A percentile compares a stretch with the other conserved stretches of the same genome.
These are phyloP conservation scores for Pteria penguin DNA, from an alignment of 2,888 invertebrate genomes.

Conservation along the genomic window DNA sequence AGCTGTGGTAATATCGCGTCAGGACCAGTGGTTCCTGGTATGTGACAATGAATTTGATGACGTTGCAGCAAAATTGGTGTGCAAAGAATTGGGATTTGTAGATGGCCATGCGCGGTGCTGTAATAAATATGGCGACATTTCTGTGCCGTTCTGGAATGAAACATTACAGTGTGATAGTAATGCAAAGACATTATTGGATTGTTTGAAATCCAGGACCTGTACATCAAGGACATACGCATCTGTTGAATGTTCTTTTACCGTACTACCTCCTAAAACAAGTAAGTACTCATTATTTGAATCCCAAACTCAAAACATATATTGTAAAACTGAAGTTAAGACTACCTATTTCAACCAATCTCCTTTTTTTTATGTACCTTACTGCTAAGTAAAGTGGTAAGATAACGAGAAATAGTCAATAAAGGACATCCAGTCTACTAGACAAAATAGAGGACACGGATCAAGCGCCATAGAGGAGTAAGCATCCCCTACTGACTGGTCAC, in stretches of 20 bases:
- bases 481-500: too few relatives aligned
- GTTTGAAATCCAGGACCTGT: slow-evolving; percentile 40
- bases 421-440: too few relatives aligned
- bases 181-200: not conserved
- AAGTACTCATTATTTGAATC: too few relatives aligned
- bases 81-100: slow-evolving; percentile 79
- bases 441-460: too few relatives aligned
- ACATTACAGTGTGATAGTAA: slow-evolving; percentile 74
- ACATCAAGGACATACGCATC: slow-evolving; percentile 53
- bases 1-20: slow-evolving; percentile 52
- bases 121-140: slow-evolving; percentile 49
- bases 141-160: slow-evolving; percentile 26
- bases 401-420: too few relatives aligned
- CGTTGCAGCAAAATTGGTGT: slow-evolving; percentile 82
- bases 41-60: slow-evolving; percentile 88
- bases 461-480: too few relatives aligned
- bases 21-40: slow-evolving; percentile 80
- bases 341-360: too few relatives aligned
- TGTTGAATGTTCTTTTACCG: slow-evolving; percentile 42
- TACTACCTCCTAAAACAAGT: not conserved
- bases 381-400: too few relatives aligned
- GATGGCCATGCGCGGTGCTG: slow-evolving; percentile 62
- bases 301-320: too few relatives aligned
- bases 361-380: too few relatives aligned
- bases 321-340: too few relatives aligned